Base-by-base conservation (phyloP, 2,113 vertebrate species). In the Solea solea region DNA sequence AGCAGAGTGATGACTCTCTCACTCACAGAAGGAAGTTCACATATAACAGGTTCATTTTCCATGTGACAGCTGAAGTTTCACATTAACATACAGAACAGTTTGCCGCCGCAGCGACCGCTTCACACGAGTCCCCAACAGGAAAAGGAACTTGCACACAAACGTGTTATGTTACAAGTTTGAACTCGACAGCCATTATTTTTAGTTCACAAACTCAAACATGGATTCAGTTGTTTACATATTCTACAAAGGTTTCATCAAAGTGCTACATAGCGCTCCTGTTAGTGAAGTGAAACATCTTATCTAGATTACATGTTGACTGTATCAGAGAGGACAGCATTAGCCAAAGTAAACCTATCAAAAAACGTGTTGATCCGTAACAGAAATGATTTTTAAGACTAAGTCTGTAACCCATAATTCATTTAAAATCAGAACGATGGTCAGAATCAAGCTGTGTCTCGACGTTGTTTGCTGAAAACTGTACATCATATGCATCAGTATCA, bases 1-100 rank as follows among this genome's bases (percentile, higher is more conserved):
- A 92, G 65, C 78, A 71, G 84, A 84, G 64, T 81, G 74, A 85
- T 13, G 2, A 48, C 58, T 54, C 69, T 82, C 71, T 84, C 85
- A 85, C 66, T 72, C 65, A 76, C 16, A 21, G 34, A 14, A 69
- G 53, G 52, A 62, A 21, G 54, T 83, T 85, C 61, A 82, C 76
- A 72, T 77, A 55, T 69, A 55, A 78, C 27, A 66, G 41, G 57
- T 80, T 49, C 63, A 63, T 34, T 79, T 72, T 65, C 72, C 46
- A 64, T 40, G 48, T 63, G 54, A 69, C 1, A 5, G 27, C 46
- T 48, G 16, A 76, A 78, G 64, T 83, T 74, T 86, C 74, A 88
- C 77, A 84, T 80, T 87, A 40, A 83, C 55, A 72, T 28, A 72
- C 69, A 40, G 45, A 76, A 39, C 10, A 51, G 45, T 53, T 40